Percentiles rank a stretch among this genome's conserved stretches.
Conservation (phyloP, 2,113 vertebrate species). For the Hydrochoerus hydrochaeris region DNA sequence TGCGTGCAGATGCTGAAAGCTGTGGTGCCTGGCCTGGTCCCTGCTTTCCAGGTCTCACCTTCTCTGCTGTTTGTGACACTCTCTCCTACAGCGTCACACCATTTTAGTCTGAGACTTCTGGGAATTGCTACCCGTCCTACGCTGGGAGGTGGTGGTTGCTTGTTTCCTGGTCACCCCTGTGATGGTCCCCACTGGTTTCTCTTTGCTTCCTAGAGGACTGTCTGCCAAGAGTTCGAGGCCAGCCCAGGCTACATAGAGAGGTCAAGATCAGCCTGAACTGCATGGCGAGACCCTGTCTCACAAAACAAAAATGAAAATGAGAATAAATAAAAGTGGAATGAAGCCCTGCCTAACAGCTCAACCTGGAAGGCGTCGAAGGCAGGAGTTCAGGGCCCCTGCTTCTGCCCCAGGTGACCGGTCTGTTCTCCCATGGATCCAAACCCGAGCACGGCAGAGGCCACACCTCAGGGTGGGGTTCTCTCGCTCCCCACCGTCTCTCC, state of each 20-base stretch:
- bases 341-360: not conserved
- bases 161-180: not conserved
- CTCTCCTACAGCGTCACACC: not conserved
- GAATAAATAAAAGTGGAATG: not conserved
- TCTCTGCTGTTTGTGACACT: not conserved
- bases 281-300: not conserved
- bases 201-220: not conserved
- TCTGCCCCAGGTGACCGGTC: not conserved
- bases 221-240: not conserved
- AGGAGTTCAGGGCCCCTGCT: not conserved
- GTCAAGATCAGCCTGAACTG: not conserved
- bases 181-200: not conserved
- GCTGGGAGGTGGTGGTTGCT: not conserved
- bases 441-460: not conserved
- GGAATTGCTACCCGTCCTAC: not conserved
- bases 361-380: not conserved
- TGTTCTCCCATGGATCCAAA: not conserved
- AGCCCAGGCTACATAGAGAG: not conserved
- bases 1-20: not conserved
- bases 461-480: not conserved
- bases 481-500: not conserved
- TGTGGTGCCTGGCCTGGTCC: fast-evolving
- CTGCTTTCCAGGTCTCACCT: not conserved
- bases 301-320: not conserved
- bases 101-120: not conserved